Evolutionary conservation across 1,140 invertebrate genomes (phyloP).

Genomic region (Rhyacophila brunnea): DNA sequence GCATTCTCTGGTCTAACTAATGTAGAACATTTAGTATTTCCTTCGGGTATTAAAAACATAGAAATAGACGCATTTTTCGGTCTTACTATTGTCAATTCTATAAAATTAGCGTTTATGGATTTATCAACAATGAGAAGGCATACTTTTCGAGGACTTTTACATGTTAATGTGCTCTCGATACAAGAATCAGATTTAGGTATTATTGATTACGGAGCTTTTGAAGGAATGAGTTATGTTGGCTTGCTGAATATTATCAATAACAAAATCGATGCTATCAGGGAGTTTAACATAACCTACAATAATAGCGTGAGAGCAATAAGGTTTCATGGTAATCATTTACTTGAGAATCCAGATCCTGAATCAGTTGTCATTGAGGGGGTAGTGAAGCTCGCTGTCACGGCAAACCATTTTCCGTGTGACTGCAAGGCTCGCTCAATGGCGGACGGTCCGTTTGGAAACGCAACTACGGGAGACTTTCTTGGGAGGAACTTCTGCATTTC

Average conservation of each 20-base stretch:
- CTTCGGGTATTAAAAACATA: constrained; percentile 72
- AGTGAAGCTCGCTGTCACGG: constrained; percentile 63
- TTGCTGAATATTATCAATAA: constrained; percentile 76
- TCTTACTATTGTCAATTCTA: constrained; percentile 70
- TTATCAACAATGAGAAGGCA: constrained; percentile 64
- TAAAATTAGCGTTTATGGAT: constrained; percentile 84
- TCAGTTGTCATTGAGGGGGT: constrained; percentile 64
- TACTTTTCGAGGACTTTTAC: constrained; percentile 73
- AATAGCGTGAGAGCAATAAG: constrained; percentile 68
- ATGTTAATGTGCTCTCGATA: constrained; percentile 70
- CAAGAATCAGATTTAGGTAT: constrained; percentile 80
- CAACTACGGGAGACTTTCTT: constrained; percentile 69
- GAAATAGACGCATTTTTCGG: constrained; percentile 77
- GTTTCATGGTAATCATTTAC: constrained; percentile 77
- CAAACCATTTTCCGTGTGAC: constrained; percentile 83
- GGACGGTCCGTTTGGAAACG: constrained; percentile 62
- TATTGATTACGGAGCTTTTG: constrained; percentile 69
- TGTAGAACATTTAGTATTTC: constrained; percentile 72
- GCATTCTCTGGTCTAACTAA: constrained; percentile 81
- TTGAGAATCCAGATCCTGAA: constrained; percentile 70
- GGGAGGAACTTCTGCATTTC: constrained; percentile 82
- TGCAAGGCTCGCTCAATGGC: constrained; percentile 74
- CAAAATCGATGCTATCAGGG: constrained; percentile 77
- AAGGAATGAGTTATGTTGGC: constrained; percentile 66
- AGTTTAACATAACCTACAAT: constrained; percentile 65